Conservation (phyloP, 2,113 vertebrate genomes). For the Anolis sagrei region DNA sequence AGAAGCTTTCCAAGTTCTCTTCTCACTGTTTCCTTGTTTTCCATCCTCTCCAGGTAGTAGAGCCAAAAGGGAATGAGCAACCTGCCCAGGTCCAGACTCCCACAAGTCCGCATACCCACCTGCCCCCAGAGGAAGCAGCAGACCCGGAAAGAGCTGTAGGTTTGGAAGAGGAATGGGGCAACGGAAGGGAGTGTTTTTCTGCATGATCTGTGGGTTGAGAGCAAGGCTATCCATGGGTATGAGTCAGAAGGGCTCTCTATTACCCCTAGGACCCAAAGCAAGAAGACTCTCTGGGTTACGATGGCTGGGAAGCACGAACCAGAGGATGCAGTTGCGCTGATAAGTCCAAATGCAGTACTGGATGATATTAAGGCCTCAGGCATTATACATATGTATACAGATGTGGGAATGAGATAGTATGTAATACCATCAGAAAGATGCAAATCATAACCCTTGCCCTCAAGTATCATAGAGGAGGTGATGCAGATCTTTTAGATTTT, state of each 20-base stretch:
- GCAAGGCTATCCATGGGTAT: background rate
- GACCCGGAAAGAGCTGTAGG: conserved; percentile 80
- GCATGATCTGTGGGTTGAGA: conserved; percentile 1
- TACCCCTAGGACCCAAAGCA: no score
- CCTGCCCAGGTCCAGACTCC: conserved; percentile 66
- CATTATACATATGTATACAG: no score
- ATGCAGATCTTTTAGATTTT: no score
- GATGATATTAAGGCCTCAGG: no score
- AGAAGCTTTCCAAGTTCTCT: background rate
- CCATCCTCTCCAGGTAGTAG: conserved; percentile 33
- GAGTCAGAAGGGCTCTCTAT: background rate
- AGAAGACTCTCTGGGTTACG: no score
- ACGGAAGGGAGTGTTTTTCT: background rate
- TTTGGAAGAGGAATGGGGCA: background rate
- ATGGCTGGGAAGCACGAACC: no score
- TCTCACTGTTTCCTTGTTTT: background rate
- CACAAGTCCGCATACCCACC: conserved; percentile 68
- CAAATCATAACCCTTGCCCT: no score
- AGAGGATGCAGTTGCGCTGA: no score
- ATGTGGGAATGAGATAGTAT: no score
- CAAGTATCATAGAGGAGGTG: no score
- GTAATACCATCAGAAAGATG: no score
- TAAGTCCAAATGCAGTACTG: no score
- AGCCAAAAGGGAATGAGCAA: conserved; percentile 77
- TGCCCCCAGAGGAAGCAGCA: conserved; percentile 73